Conservation (phyloP, 1,140 invertebrate species). For the Zaprionus camerounensis region DNA sequence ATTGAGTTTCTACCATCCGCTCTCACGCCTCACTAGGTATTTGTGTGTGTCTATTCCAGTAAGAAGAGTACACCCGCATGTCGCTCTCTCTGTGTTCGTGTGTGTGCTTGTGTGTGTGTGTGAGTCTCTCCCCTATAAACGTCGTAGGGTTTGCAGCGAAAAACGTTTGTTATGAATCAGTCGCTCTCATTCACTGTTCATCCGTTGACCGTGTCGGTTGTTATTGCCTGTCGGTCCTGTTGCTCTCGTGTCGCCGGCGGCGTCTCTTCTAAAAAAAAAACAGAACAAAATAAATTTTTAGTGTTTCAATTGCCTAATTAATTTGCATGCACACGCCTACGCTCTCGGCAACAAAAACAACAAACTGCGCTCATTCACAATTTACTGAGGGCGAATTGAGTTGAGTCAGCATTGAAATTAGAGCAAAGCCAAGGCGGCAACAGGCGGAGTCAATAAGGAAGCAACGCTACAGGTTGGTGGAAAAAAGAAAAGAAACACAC, state of each 20-base stretch:
- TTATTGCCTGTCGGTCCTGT: conserved; percentile 25
- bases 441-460: conserved; percentile 26
- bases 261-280: conserved; percentile 12
- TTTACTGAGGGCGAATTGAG: conserved; percentile 19
- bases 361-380: conserved; percentile 5
- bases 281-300: conserved; percentile 12
- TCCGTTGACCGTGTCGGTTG: conserved; percentile 64
- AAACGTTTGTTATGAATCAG: conserved; percentile 65
- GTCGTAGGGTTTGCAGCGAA: conserved; percentile 49
- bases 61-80: conserved; percentile 13
- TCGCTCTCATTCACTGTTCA: conserved; percentile 62
- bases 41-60: conserved; percentile 23
- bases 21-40: conserved; percentile 32
- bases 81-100: not conserved
- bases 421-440: conserved; percentile 13
- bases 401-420: conserved; percentile 19
- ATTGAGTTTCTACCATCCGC: conserved; percentile 55
- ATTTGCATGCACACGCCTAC: conserved; percentile 1
- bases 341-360: not conserved
- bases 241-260: conserved; percentile 49
- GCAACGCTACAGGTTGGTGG: conserved; percentile 68
- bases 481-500: conserved; percentile 4
- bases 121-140: conserved; percentile 41
- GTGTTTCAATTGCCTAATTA: conserved; percentile 21
- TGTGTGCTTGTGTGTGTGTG: conserved; percentile 8